phyloP scores from a whole-genome alignment of 2,888 invertebrate species.

The Acrocera orbiculus region DNA sequence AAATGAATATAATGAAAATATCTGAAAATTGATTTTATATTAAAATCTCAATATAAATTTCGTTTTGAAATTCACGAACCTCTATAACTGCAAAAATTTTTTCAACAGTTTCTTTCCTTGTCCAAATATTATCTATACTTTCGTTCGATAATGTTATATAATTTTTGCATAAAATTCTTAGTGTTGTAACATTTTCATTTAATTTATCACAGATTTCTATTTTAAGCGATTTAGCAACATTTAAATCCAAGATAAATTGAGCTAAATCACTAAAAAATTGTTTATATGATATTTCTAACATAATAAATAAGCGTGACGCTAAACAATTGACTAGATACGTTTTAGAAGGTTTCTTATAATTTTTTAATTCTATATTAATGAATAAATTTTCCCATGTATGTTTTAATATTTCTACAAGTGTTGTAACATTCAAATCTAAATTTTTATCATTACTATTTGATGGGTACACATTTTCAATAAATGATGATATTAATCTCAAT shows the following conservation, averaged over 20 bases:
- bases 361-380: slow-evolving; percentile 22
- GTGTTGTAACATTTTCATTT: slow-evolving; percentile 20
- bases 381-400: slow-evolving; percentile 25
- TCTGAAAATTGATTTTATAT: slow-evolving; percentile 15
- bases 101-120: slow-evolving; percentile 35
- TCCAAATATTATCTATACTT: slow-evolving; percentile 31
- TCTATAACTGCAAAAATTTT: slow-evolving; percentile 42
- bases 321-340: slow-evolving; percentile 31
- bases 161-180: slow-evolving; percentile 21
- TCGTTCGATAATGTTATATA: slow-evolving; percentile 29
- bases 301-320: slow-evolving; percentile 21
- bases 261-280: slow-evolving; percentile 27
- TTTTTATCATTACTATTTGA: no score
- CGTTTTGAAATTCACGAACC: slow-evolving; percentile 27
- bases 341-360: slow-evolving; percentile 20
- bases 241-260: slow-evolving; percentile 26
- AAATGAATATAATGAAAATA: slow-evolving; percentile 28
- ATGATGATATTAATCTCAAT: slow-evolving; percentile 25
- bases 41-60: no score
- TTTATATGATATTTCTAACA: slow-evolving; percentile 27
- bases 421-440: slow-evolving; percentile 16
- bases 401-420: slow-evolving; percentile 21
- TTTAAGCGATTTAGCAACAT: slow-evolving; percentile 18
- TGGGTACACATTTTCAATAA: no score
- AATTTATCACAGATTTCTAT: slow-evolving; percentile 21